Percentiles rank a stretch among this genome's conserved stretches.
These are phyloP conservation scores for Drosophila ezoana DNA, from an alignment of 2,888 invertebrate genomes.

Conservation along the genomic window DNA sequence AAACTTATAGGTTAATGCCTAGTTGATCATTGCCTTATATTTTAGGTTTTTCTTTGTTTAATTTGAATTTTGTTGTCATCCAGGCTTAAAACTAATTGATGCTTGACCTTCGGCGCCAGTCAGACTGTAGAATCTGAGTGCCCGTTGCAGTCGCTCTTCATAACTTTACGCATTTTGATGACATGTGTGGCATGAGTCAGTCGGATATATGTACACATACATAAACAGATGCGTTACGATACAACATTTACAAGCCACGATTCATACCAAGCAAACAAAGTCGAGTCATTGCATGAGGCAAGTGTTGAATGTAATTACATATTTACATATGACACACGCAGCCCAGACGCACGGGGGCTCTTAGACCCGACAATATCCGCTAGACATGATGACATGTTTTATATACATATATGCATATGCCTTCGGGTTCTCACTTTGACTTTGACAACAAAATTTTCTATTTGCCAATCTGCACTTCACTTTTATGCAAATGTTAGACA, in stretches of 20 bases:
- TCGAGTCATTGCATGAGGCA: slow-evolving; percentile 28
- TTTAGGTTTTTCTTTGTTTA: not conserved
- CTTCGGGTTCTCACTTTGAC: slow-evolving; percentile 11
- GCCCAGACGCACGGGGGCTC: not conserved
- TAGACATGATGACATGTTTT: slow-evolving; percentile 12
- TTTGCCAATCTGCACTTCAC: slow-evolving; percentile 12
- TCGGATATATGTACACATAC: not conserved
- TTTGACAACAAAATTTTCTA: slow-evolving; percentile 10
- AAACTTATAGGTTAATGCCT: not conserved
- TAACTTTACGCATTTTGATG: slow-evolving; percentile 20
- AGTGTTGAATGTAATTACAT: slow-evolving; percentile 28
- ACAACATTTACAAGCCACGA: slow-evolving; percentile 2
- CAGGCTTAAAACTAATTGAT: slow-evolving; percentile 19
- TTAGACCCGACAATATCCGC: slow-evolving; percentile 19
- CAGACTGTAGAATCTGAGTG: not conserved
- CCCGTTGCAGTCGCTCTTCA: slow-evolving; percentile 1
- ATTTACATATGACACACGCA: slow-evolving; percentile 41
- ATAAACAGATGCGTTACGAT: slow-evolving; percentile 3
- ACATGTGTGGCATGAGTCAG: slow-evolving; percentile 41
- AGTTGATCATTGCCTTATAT: not conserved
- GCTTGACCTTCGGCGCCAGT: slow-evolving; percentile 25
- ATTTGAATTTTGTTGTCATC: not conserved
- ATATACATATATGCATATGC: slow-evolving; percentile 10
- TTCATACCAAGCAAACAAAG: slow-evolving; percentile 22
- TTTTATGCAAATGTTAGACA: slow-evolving; percentile 7